A percentile compares a stretch with the other conserved stretches of the same genome.
Evolutionary conservation across 2,113 vertebrate species (phyloP).

Genomic region (Micromys minutus): DNA sequence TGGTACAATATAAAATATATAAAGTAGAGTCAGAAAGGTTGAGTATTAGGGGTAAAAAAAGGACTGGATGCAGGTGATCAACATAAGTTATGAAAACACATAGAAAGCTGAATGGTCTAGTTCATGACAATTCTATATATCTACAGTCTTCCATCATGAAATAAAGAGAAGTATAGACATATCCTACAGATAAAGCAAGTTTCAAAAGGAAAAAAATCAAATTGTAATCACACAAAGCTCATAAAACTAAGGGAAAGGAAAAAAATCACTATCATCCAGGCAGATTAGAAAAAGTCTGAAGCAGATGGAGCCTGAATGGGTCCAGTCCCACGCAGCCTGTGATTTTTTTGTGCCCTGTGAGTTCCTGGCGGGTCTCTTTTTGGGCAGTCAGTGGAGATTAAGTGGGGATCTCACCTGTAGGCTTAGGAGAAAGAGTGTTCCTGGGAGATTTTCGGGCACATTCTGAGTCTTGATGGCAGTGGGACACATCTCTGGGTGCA

Average conservation of each 20-base stretch:
- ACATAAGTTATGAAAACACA: neutral
- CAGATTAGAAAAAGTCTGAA: neutral
- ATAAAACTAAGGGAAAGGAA: slow-evolving; percentile 8
- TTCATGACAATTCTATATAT: neutral
- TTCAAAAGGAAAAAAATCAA: neutral
- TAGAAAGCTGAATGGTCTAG: neutral
- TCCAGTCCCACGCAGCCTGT: too few relatives aligned
- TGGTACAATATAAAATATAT: neutral
- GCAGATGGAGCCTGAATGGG: too few relatives aligned
- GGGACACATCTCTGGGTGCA: too few relatives aligned
- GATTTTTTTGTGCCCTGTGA: too few relatives aligned
- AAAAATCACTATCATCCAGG: neutral
- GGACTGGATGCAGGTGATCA: neutral
- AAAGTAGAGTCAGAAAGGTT: neutral
- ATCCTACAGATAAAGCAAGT: neutral
- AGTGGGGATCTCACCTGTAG: too few relatives aligned
- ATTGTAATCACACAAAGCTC: neutral
- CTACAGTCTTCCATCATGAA: neutral
- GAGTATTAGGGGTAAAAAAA: neutral
- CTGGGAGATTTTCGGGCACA: too few relatives aligned
- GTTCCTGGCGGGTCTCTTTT: too few relatives aligned
- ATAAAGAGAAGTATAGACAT: neutral
- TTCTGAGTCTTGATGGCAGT: too few relatives aligned
- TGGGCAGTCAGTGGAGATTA: too few relatives aligned
- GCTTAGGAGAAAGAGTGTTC: too few relatives aligned